Evolutionary conservation across 64 coral and sea anemone species (phyloP), one percentile per base, ranked within the genome.

Genomic region (Montipora capricornis): DNA sequence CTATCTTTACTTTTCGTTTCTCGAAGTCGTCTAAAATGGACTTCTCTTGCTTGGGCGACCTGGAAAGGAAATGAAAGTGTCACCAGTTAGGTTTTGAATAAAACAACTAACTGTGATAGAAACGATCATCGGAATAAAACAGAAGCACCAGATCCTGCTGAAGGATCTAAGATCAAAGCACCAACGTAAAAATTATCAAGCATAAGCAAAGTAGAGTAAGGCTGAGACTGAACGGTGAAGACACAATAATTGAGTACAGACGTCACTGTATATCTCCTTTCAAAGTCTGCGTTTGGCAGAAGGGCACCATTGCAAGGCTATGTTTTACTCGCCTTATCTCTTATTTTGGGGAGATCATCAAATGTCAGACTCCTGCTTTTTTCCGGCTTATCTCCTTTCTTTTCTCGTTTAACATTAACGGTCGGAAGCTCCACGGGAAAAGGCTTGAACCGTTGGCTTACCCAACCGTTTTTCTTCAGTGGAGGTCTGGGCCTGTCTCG

Each of bases 311-410:
- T 37, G 37, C 37, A 37, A 37, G 37, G 37, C 22, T 47, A 76
- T 20, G 69, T 81, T 73, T 86, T 37, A 91, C 87, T 77, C 86
- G 94, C 95, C 95, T 97, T 92, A 12, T 97, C 89, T 73, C 93
- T 79, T 87, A 97, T 97, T 55, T 87, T 90, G n/a, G 92, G 92
- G 11, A 97, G 46, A 82, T 97, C 92, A 46, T 97, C 95, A 55
- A 97, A 92, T 7, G 83, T 97, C 8, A 97, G 78, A 19, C 44
- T 91, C 20, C 8, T 61, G 5, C 77, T 73, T 48, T 94, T 46
- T 48, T 90, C 64, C 3, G 75, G 26, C 44, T 61, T 92, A 57
- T 89, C 71, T 49, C 70, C 0, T 76, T 77, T 81, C 76, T 85
- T 89, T 64, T 59, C 90, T 76, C 79, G 77, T 68, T 85, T 91